Evolutionary conservation across 2,797 vertebrate species (phyloP), one percentile per base, ranked within the genome.

Genomic region (Alosa sapidissima): DNA sequence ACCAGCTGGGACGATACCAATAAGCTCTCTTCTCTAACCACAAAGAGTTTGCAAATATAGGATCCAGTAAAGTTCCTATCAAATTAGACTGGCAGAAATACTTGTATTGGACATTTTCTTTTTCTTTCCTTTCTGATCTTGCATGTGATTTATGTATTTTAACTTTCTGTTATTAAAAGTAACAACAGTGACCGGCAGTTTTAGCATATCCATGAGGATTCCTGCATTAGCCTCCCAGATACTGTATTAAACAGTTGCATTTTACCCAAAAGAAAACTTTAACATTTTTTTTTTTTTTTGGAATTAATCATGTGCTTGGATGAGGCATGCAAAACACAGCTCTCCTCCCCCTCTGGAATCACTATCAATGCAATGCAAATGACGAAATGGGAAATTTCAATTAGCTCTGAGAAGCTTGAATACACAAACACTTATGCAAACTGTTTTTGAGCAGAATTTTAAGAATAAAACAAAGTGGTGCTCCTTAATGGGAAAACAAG

Each of bases 291-390:
- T 24, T 28, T 54, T 55, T 68, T 14, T 16, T 14, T 36, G 1
- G 28, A 72, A 16, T 36, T 36, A 36, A 33, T 72, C 65, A 72
- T 36, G 65, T 11, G 65, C 28, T 36, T 72, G 65, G 28, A 72
- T 72, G 65, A 72, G 65, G 33, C 9, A 72, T 36, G 33, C 65
- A 72, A 36, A 72, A 72, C 8, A 10, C 65, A 68, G 13, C 24
- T 62, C 62, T 33, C 62, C 62, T 1, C 28, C 33, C 62, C 24
- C 68, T 8, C 72, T 78, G 72, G 41, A 78, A 45, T 78, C 9
- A 45, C 72, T 45, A 78, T 45, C 33, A 75, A 41, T 75, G 68
- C 72, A 78, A 78, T 78, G 72, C 72, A 78, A 78, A 78, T 78
- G 72, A 78, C 47, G 72, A 47, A 45, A 36, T 2, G 6, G 41